Percentiles rank a stretch among this genome's conserved stretches.
Evolutionary conservation across 2,888 invertebrate species (phyloP).

Genomic region (Fissipunctia ypsillon): DNA sequence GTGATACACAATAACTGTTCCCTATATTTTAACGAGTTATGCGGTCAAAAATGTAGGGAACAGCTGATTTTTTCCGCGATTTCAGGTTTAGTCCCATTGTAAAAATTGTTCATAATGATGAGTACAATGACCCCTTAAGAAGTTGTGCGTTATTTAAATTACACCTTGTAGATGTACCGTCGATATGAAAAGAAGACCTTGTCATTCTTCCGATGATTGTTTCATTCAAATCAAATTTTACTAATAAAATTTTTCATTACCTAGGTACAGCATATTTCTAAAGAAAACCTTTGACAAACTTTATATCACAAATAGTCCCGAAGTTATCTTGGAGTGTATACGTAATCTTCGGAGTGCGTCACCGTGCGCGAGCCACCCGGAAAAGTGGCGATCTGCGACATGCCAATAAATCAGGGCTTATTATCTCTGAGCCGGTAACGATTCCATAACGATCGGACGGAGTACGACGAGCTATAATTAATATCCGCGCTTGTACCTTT

Average conservation of each 20-base stretch:
- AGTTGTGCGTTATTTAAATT: too few species aligned
- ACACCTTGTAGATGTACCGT: too few species aligned
- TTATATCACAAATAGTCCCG: conserved; percentile 40
- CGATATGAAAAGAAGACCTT: too few species aligned
- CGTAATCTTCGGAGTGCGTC: conserved; percentile 63
- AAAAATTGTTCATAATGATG: too few species aligned
- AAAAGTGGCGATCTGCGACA: conserved; percentile 65
- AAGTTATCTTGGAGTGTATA: conserved; percentile 50
- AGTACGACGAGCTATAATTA: conserved; percentile 74
- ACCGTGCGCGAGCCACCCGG: conserved; percentile 67
- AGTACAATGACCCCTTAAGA: too few species aligned
- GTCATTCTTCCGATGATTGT: neutral
- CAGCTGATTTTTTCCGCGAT: too few species aligned
- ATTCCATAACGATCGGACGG: conserved; percentile 65
- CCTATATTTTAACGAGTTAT: too few species aligned
- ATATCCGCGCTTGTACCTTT: conserved; percentile 74
- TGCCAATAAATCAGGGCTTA: conserved; percentile 75
- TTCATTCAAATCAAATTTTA: neutral
- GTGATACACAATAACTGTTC: too few species aligned
- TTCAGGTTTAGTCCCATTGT: too few species aligned
- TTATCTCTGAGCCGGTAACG: conserved; percentile 69
- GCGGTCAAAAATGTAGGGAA: too few species aligned
- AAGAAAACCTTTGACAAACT: conserved; percentile 34
- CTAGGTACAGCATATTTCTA: too few species aligned
- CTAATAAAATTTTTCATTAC: neutral